Percentiles rank a stretch among this genome's conserved stretches.
phyloP scores from a whole-genome alignment of 2,797 vertebrate species.

The Loriculus beryllinus region DNA sequence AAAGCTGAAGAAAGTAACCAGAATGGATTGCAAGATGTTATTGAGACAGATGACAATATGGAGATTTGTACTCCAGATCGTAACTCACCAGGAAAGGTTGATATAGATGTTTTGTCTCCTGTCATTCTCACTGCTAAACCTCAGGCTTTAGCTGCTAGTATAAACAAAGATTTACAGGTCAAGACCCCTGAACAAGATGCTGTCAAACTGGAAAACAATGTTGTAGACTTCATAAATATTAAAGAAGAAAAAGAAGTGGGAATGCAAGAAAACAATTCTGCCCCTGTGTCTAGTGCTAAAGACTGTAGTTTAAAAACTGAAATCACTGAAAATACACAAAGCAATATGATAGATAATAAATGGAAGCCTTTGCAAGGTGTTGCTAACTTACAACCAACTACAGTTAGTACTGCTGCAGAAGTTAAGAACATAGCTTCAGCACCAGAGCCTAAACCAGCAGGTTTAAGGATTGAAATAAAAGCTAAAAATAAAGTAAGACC shows the following conservation, averaged over 20 bases:
- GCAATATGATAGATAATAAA: constrained; percentile 77
- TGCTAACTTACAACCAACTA: constrained; percentile 64
- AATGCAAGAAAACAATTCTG: constrained; percentile 17
- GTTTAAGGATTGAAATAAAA: constrained; percentile 95
- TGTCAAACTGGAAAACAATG: neutral
- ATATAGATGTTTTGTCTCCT: constrained; percentile 59
- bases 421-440: constrained; percentile 54
- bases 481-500: constrained; percentile 91
- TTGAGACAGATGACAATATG: constrained; percentile 84
- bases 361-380: constrained; percentile 92
- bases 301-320: constrained; percentile 66
- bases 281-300: neutral
- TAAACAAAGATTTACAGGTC: constrained; percentile 2
- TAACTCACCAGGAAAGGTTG: constrained; percentile 66
- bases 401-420: neutral
- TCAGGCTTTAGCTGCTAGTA: neutral
- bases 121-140: constrained; percentile 13
- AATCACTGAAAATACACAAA: constrained; percentile 19
- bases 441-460: constrained; percentile 77
- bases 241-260: constrained; percentile 22
- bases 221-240: neutral
- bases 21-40: constrained; percentile 53
- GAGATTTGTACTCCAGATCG: constrained; percentile 89
- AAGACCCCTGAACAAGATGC: constrained; percentile 20
- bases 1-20: constrained; percentile 24